phyloP scores from a whole-genome alignment of 2,888 invertebrate species.

The Listrodromus nycthemerus region DNA sequence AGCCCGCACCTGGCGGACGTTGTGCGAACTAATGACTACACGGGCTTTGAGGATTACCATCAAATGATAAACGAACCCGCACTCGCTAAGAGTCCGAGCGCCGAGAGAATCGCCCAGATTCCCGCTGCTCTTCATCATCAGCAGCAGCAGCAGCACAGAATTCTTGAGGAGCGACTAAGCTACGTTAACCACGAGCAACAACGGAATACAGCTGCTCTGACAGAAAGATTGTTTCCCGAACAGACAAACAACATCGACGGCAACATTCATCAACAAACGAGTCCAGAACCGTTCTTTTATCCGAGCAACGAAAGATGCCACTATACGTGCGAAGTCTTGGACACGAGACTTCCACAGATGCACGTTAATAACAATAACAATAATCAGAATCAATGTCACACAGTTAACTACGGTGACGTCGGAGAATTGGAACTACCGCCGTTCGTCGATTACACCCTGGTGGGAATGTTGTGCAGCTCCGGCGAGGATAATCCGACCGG shows the following conservation, averaged over 20 bases:
- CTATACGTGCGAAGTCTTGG: slow-evolving; percentile 82
- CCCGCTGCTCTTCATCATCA: slow-evolving; percentile 51
- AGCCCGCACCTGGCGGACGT: slow-evolving; percentile 73
- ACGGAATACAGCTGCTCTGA: slow-evolving; percentile 22
- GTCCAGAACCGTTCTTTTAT: slow-evolving; percentile 79
- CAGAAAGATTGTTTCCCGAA: slow-evolving; percentile 74
- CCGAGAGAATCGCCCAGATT: slow-evolving; percentile 58
- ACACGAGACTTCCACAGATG: slow-evolving; percentile 75
- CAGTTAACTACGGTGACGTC: slow-evolving; percentile 70
- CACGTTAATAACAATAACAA: slow-evolving; percentile 62
- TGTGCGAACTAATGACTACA: slow-evolving; percentile 64
- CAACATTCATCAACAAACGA: slow-evolving; percentile 72
- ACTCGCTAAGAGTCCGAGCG: slow-evolving; percentile 50
- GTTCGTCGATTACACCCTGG: slow-evolving; percentile 82
- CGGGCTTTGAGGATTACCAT: slow-evolving; percentile 73
- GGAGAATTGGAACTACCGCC: slow-evolving; percentile 79
- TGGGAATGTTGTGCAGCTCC: slow-evolving; percentile 82
- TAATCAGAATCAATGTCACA: slow-evolving; percentile 49
- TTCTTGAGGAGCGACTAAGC: slow-evolving; percentile 75
- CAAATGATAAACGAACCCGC: slow-evolving; percentile 68
- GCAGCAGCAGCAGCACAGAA: slow-evolving; percentile 67
- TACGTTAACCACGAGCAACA: slow-evolving; percentile 71
- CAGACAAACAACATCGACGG: slow-evolving; percentile 65
- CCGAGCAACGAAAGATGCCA: slow-evolving; percentile 79
- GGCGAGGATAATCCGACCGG: slow-evolving; percentile 73